Evolutionary conservation across 2,888 invertebrate genomes (phyloP), one percentile per base, ranked within the genome.

Genomic region (Candidula unifasciata): DNA sequence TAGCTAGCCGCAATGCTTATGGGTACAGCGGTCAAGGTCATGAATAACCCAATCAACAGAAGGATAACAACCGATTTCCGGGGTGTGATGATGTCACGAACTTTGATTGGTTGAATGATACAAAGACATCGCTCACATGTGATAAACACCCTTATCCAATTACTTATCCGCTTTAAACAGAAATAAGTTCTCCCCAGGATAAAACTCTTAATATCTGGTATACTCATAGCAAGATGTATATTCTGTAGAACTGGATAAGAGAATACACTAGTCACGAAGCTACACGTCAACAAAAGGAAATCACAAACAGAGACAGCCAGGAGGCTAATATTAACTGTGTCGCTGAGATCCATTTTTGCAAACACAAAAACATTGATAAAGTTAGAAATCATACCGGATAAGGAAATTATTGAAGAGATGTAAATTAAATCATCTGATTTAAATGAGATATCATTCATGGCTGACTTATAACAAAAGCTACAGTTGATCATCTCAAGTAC

Each of bases 291-390:
- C 0, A 33, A 64, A 6, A 35, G 8, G 5, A 78, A 21, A 37
- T 78, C 78, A 16, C 37, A 64, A 10, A 78, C 24, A 21, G 78
- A 60, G 3, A 37, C 0, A 1, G 24, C 37, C 1, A 78, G 35
- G n/a, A 78, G 64, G 37, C 60, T 64, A 18, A 78, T 37, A 60
- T 64, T 37, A 16, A 24, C 24, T 37, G 35, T 64, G 37, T 78
- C 64, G 21, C 0, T 24, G 0, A 35, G 8, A 24, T 27, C 64
- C 33, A 78, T 37, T 37, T 78, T 78, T 10, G 37, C 37, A 30
- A 78, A 64, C 10, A 78, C n/a, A n/a, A 78, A 64, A 13, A 78
- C 37, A n/a, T 78, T 78, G n/a, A 78, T 78, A n/a, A 37, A 1
- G 37, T 78, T 78, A 16, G n/a, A 35, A n/a, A 78, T 10, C 13